phyloP scores from a whole-genome alignment of 2,888 invertebrate genomes.

The Ischnura elegans region DNA sequence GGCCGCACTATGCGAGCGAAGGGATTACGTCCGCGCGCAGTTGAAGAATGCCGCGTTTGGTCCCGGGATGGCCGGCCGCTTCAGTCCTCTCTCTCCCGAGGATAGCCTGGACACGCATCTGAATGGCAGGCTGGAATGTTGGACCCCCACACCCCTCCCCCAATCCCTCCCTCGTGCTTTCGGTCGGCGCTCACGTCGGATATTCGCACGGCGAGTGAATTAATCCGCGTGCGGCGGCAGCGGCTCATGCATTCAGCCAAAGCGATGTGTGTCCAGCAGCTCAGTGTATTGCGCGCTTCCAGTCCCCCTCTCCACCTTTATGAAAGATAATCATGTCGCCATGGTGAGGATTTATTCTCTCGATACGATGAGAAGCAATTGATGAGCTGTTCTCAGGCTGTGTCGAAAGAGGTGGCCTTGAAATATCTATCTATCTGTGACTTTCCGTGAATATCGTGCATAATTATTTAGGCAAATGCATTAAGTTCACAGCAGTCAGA shows the following conservation, averaged over 20 bases:
- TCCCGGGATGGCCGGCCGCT: neutral
- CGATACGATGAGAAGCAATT: neutral
- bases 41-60: neutral
- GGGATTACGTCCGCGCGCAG: neutral
- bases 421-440: too few relatives aligned
- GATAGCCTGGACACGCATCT: neutral
- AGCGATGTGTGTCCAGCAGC: neutral
- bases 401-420: too few relatives aligned
- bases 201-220: constrained; percentile 7
- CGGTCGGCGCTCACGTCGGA: neutral
- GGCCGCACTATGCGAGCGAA: neutral
- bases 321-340: neutral
- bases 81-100: neutral
- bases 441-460: too few relatives aligned
- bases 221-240: neutral
- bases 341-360: neutral
- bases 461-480: too few relatives aligned
- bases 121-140: neutral
- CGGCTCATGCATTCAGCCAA: neutral
- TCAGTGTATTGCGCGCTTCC: too few relatives aligned
- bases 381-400: too few relatives aligned
- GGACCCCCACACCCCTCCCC: too few relatives aligned
- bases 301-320: neutral
- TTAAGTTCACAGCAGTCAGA: too few relatives aligned
- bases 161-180: too few relatives aligned